Percentiles rank a stretch among this genome's conserved stretches.
These are phyloP conservation scores for Centrocercus urophasianus DNA, from an alignment of 2,113 vertebrate genomes.

Conservation along the genomic window DNA sequence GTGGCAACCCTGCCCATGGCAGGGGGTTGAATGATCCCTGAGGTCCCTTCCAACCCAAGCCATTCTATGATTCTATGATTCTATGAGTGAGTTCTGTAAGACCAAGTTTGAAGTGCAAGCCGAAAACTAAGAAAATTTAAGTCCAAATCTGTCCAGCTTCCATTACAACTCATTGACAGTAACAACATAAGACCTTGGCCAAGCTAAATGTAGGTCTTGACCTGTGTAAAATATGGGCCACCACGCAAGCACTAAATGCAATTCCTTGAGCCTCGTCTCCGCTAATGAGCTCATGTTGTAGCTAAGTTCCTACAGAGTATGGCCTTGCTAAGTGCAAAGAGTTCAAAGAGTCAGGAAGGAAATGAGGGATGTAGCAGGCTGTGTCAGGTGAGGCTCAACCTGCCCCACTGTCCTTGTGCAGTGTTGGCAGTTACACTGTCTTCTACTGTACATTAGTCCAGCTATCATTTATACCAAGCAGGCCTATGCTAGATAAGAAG, in stretches of 20 bases:
- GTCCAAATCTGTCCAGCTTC: neutral
- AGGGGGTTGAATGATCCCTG: no score
- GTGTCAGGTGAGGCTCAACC: neutral
- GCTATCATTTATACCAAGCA: neutral
- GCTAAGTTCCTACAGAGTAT: neutral
- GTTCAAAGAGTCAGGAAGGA: neutral
- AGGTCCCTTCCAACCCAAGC: no score
- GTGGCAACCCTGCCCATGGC: no score
- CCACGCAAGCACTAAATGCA: neutral
- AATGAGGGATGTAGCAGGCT: neutral
- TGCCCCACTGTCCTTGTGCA: neutral
- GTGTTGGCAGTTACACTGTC: neutral
- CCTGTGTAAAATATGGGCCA: neutral
- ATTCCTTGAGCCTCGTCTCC: neutral
- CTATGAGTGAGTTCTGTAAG: neutral
- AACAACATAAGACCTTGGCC: neutral
- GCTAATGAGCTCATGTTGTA: rapidly evolving
- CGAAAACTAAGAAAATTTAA: neutral
- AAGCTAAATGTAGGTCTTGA: neutral
- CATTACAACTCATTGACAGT: neutral
- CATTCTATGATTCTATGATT: no score
- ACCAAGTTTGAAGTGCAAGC: neutral
- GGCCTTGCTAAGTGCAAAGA: neutral
- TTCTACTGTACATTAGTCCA: neutral
- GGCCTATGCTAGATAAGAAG: neutral